Evolutionary conservation across 2,888 invertebrate genomes (phyloP), one percentile per base, ranked within the genome.

Genomic region (Eristalis intricaria): DNA sequence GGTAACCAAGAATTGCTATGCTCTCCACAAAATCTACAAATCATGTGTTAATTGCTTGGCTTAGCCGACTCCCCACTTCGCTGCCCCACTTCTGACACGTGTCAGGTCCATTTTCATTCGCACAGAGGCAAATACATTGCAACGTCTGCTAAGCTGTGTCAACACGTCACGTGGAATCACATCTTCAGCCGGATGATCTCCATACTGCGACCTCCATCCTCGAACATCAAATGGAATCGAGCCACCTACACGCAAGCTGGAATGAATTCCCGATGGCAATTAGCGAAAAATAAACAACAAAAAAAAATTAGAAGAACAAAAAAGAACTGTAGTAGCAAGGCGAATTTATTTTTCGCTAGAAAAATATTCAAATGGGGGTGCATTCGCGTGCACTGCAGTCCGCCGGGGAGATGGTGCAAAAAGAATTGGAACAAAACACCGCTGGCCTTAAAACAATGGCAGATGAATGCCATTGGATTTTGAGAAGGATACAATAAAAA

Each of bases 191-290:
- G 19, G 19, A 50, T 19, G 50, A 50, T 50, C 50, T 19, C 50
- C 50, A 50, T 8, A 50, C 50, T 8, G 50, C 60, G 26, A 60
- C 60, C 60, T 60, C 60, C 26, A 60, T 60, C 2, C 26, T 2
- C 60, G 13, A 56, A 50, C 56, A 35, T 35, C 60, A 22, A 83
- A 79, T 63, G 68, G 43, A 83, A 79, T 71, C 79, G 75, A 63
- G 75, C 74, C 83, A 87, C 78, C 78, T 79, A 75, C 86, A 87
- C 75, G 78, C 83, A 83, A 78, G 79, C 78, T 82, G 32, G 75
- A 70, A 84, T 84, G 84, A 87, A 87, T 84, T 87, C 87, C 87
- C 87, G 79, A 73, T 84, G 80, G 87, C 87, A 87, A 87, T 87
- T 87, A 87, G 84, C 76, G 76, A 69, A 84, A 87, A 87, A 79